These are phyloP conservation scores for Pongo pygmaeus DNA, from an alignment of 2,113 vertebrate species.

Conservation along the genomic window DNA sequence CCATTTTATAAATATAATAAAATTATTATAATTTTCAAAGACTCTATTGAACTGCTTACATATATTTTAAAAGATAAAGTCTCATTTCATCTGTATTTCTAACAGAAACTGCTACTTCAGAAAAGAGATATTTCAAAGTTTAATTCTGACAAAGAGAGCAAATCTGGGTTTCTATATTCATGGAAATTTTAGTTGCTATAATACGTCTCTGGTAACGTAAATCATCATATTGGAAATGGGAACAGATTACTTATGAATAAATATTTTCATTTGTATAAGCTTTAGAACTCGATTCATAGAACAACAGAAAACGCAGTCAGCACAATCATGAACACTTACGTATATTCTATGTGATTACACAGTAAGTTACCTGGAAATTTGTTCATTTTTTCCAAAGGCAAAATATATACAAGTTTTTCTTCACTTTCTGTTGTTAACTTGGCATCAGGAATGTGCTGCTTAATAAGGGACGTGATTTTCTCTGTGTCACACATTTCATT, in stretches of 20 bases:
- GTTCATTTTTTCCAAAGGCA: conserved; percentile 87
- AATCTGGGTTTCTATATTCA: neutral
- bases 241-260: neutral
- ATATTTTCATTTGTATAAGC: neutral
- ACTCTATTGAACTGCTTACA: neutral
- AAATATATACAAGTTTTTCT: conserved; percentile 86
- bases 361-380: conserved; percentile 83
- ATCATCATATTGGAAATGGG: neutral
- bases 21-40: neutral
- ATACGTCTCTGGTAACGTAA: neutral
- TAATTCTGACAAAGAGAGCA: neutral
- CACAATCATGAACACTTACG: fast-evolving
- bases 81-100: neutral
- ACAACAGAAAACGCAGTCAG: neutral
- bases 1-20: neutral
- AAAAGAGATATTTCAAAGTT: neutral
- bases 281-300: neutral
- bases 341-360: neutral
- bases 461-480: conserved; percentile 79
- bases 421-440: conserved; percentile 84
- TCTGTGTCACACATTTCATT: conserved; percentile 80
- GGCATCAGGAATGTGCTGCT: conserved; percentile 84
- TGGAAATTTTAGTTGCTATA: neutral
- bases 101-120: neutral
- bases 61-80: neutral